Base-by-base conservation (phyloP, 2,797 vertebrate species). In the Gastrophryne carolinensis region DNA sequence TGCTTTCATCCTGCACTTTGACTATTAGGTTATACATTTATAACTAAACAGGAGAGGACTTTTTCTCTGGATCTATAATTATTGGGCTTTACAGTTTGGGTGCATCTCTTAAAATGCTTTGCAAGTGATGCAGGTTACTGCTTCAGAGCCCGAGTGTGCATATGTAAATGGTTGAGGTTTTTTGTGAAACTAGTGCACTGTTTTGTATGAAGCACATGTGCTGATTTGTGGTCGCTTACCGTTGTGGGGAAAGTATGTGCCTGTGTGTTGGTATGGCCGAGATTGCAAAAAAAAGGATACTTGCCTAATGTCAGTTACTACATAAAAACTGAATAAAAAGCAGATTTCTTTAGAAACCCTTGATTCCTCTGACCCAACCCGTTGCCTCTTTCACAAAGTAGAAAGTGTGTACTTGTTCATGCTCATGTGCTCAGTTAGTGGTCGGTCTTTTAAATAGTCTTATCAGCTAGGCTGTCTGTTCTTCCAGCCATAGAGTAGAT, bases 251-350 rank as follows among this genome's bases (percentile, higher is more conserved):
- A 30, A 17, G 75, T 65, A 39, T 74, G 79, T 81, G 83, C 79
- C 73, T 80, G 52, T 1, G 1, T 80, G 83, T 75, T 75, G 73
- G 50, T 80, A 15, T 79, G 77, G 80, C 84, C 79, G 87, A 89
- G 86, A 89, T 90, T 91, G 85, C 89, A 87, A 87, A 86, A 73
- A 41, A 89, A 87, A 87, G 84, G 86, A 87, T 87, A 82, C 83
- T 91, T 90, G 89, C 89, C 80, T 89, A 86, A 90, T 86, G 80
- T 80, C 88, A 84, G 87, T 91, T 90, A 73, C 60, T 64, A 44
- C 47, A 29, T 62, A 29, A 56, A 49, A 63, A 30, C 21, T 35
- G 30, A 47, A 27, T 44, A 64, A 70, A 70, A 52, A 41, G 15
- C 15, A 34, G 54, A 63, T 49, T 65, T 66, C 2, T 11, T 19